phyloP scores from a whole-genome alignment of 2,888 invertebrate genomes.

The Pyrochroa serraticornis region DNA sequence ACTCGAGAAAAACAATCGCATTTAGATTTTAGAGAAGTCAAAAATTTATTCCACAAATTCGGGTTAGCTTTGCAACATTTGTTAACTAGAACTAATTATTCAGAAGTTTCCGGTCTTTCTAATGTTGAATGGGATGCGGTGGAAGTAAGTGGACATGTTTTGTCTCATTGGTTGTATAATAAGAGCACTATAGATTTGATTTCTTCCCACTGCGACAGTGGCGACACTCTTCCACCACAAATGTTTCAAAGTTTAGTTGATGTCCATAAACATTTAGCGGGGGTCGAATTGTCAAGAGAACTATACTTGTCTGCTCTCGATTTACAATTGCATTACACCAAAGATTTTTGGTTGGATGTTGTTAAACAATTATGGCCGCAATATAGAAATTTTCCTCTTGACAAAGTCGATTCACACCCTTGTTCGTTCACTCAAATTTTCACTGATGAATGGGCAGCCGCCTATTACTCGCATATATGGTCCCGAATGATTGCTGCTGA shows the following conservation, averaged over 20 bases:
- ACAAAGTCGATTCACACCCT: constrained; percentile 82
- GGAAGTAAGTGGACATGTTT: constrained; percentile 80
- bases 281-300: constrained; percentile 78
- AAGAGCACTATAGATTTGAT: constrained; percentile 63
- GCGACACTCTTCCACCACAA: constrained; percentile 72
- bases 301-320: constrained; percentile 84
- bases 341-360: constrained; percentile 83
- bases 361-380: constrained; percentile 80
- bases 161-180: constrained; percentile 81
- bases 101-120: constrained; percentile 82
- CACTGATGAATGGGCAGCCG: constrained; percentile 82
- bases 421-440: constrained; percentile 86
- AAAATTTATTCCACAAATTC: constrained; percentile 80
- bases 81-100: constrained; percentile 79
- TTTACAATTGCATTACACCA: constrained; percentile 77
- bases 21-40: constrained; percentile 77
- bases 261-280: constrained; percentile 76
- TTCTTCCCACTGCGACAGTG: constrained; percentile 76
- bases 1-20: constrained; percentile 68
- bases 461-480: constrained; percentile 87
- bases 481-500: constrained; percentile 91
- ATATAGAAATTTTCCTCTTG: constrained; percentile 76
- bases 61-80: constrained; percentile 88
- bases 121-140: constrained; percentile 95
- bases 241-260: constrained; percentile 68